phyloP scores from a whole-genome alignment of 1,140 invertebrate genomes.

The Drosophila varians region DNA sequence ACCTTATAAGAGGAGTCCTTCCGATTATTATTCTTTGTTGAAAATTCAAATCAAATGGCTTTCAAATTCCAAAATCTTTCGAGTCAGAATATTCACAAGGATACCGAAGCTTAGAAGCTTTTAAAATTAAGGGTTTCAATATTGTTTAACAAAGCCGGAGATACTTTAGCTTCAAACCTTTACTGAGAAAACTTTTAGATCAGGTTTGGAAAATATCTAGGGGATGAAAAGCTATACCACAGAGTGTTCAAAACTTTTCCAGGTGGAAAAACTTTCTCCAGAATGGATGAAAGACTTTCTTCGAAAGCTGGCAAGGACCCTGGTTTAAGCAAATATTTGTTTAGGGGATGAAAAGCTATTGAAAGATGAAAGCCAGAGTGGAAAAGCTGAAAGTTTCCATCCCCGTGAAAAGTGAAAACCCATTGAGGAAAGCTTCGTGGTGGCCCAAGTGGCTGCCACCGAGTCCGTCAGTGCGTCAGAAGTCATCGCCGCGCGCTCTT shows the following conservation, averaged over 20 bases:
- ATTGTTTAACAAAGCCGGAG: background rate
- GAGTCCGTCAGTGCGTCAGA: slow-evolving; percentile 55
- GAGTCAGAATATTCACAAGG: too few relatives aligned
- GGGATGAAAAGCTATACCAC: background rate
- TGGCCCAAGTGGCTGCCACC: background rate
- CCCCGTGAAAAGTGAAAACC: slow-evolving; percentile 8
- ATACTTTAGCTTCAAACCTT: background rate
- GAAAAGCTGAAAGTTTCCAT: slow-evolving; percentile 22
- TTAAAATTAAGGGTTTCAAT: background rate
- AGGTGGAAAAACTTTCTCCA: background rate
- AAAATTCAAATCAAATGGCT: too few relatives aligned
- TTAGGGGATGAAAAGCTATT: background rate
- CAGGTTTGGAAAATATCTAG: background rate
- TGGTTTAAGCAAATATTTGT: slow-evolving; percentile 1
- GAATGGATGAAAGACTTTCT: too few relatives aligned
- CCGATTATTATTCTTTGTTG: too few relatives aligned
- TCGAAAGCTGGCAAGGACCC: background rate
- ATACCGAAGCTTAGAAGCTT: too few relatives aligned
- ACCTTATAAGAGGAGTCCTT: background rate
- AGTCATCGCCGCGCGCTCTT: slow-evolving; percentile 45
- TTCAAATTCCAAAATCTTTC: too few relatives aligned
- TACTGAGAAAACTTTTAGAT: too few relatives aligned
- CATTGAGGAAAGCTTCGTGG: slow-evolving; percentile 29
- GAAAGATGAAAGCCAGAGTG: background rate
- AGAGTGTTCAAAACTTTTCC: background rate